These are phyloP conservation scores for Myripristis jacobus DNA, from an alignment of 2,797 vertebrate species.

Conservation along the genomic window DNA sequence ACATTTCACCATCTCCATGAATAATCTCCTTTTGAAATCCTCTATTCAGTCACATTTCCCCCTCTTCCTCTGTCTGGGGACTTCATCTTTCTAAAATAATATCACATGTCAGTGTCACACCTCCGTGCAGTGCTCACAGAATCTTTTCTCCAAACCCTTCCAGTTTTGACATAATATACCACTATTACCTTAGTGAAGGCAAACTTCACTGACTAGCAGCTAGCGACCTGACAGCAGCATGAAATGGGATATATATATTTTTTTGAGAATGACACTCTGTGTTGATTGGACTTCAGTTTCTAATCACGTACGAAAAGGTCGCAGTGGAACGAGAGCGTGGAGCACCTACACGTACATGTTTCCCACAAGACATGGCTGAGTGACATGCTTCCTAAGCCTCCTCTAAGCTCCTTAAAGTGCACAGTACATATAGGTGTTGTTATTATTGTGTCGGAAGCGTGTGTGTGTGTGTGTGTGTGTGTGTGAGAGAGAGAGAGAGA, in stretches of 20 bases:
- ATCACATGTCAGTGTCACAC: constrained; percentile 59
- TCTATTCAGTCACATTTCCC: constrained; percentile 40
- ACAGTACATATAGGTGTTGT: constrained; percentile 40
- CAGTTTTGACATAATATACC: constrained; percentile 39
- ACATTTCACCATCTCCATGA: constrained; percentile 70
- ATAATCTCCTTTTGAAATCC: constrained; percentile 65
- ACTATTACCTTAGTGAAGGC: constrained; percentile 42
- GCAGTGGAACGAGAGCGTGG: constrained; percentile 49
- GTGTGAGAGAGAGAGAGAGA: constrained; percentile 1
- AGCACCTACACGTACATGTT: not conserved
- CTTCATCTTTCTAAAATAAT: constrained; percentile 52
- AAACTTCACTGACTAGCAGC: constrained; percentile 51
- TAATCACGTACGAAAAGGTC: constrained; percentile 74
- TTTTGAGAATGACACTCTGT: constrained; percentile 50
- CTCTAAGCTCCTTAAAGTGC: constrained; percentile 72
- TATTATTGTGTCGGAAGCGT: constrained; percentile 30
- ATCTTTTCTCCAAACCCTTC: constrained; percentile 32
- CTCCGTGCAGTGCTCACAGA: constrained; percentile 20
- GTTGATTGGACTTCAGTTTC: constrained; percentile 63
- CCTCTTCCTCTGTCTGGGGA: constrained; percentile 51
- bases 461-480: not conserved
- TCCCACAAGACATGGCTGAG: constrained; percentile 56
- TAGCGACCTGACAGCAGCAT: constrained; percentile 60
- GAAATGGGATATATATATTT: constrained; percentile 70
- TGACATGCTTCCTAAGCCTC: constrained; percentile 67